These are phyloP conservation scores for Micrastur ruficollis DNA, from an alignment of 2,797 vertebrate genomes.

Conservation along the genomic window DNA sequence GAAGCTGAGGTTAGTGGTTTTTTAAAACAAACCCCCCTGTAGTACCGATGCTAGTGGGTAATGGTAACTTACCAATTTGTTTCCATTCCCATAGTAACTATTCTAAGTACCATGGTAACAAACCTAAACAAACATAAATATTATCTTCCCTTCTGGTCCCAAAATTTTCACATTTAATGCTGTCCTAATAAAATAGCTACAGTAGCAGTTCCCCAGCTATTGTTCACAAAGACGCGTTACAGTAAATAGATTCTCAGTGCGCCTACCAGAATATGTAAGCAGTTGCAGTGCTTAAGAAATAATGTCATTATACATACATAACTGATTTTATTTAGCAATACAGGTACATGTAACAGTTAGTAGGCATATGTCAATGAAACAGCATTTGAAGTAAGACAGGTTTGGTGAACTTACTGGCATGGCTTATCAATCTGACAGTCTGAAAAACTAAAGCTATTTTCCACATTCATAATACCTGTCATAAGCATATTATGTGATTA, in stretches of 20 bases:
- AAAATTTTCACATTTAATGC: neutral
- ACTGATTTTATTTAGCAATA: slow-evolving; percentile 1
- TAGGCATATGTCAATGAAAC: neutral
- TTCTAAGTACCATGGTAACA: slow-evolving; percentile 21
- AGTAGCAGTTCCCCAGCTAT: neutral
- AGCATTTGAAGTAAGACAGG: neutral
- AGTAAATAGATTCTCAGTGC: neutral
- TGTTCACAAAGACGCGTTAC: neutral
- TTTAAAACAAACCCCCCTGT: neutral
- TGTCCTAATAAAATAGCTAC: neutral
- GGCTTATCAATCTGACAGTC: neutral
- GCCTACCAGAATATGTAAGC: neutral
- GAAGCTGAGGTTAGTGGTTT: neutral
- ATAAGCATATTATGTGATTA: slow-evolving; percentile 31
- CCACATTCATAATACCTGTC: neutral
- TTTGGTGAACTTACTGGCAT: slow-evolving; percentile 5
- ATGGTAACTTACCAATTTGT: slow-evolving; percentile 4
- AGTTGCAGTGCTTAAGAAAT: neutral
- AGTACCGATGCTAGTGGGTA: neutral
- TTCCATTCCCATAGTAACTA: slow-evolving; percentile 40
- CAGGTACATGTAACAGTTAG: neutral
- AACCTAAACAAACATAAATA: slow-evolving; percentile 42
- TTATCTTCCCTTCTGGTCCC: neutral
- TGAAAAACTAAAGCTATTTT: slow-evolving; percentile 27
- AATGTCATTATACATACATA: neutral